Evolutionary conservation across 2,888 invertebrate species (phyloP), one percentile per base, ranked within the genome.

Genomic region (Odontocolon sp.): DNA sequence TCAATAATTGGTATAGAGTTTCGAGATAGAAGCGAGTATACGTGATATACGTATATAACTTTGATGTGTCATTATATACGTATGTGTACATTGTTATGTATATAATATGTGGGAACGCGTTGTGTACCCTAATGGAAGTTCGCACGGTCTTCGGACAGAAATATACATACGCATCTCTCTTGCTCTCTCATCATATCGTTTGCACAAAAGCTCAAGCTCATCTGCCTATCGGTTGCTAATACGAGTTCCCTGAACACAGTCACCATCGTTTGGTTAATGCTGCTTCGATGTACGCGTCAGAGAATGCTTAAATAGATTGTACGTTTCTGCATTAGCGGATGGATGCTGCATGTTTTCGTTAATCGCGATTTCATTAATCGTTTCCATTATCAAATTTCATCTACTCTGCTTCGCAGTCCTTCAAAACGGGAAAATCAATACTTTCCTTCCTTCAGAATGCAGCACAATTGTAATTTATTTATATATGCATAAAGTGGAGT

Each of bases 61-160:
- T 2, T 23, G 23, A 47, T 47, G 23, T 23, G n/a, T 47, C 9
- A 21, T n/a, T 11, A n/a, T 2, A 8, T 4, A 21, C 45, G 45
- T 16, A 4, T 26, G 14, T 18, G 47, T 33, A 47, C 5, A 42
- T 18, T 40, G 28, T 9, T 21, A 18, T 9, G 45, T 63, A 11
- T 64, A 38, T 50, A 38, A 36, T 50, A 36, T 38, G 11, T 11
- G 50, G n/a, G 33, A 64, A 36, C 21, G 31, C 31, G 23, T 57
- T 57, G 26, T 36, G 47, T 47, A 38, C 63, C 54, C 70, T 71
- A 71, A 71, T 71, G 70, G 70, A 63, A 56, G 63, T 47, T 59
- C 40, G 36, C 40, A 1, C 16, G 16, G 54, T 54, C 54, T 33
- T n/a, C n/a, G n/a, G n/a, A n/a, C n/a, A n/a, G n/a, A n/a, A n/a